These are phyloP conservation scores for Nettapus auritus DNA, from an alignment of 2,113 vertebrate genomes.

Conservation along the genomic window DNA sequence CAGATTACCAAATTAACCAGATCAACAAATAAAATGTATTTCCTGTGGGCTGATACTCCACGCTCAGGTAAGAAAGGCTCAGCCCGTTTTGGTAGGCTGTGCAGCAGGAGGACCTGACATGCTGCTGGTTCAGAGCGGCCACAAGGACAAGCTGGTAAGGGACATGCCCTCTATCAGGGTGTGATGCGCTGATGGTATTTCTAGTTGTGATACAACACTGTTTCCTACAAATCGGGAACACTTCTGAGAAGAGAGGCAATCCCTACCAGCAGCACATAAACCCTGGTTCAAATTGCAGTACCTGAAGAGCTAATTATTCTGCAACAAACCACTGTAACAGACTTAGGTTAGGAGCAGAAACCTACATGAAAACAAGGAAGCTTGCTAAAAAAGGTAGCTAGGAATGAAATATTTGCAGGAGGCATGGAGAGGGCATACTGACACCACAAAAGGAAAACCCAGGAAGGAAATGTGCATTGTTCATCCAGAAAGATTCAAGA, in stretches of 20 bases:
- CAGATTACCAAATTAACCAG: not conserved
- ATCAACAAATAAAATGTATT: not conserved
- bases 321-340: not conserved
- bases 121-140: not conserved
- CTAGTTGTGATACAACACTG: not conserved
- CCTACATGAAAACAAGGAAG: not conserved
- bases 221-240: not conserved
- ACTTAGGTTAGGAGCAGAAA: not conserved
- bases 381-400: not conserved
- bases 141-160: not conserved
- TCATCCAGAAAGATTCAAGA: not conserved
- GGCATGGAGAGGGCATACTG: not conserved
- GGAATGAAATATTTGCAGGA: not conserved
- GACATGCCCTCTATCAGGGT: not conserved
- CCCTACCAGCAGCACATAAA: not conserved
- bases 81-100: not conserved
- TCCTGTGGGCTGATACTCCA: not conserved
- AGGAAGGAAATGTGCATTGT: not conserved
- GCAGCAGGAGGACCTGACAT: not conserved
- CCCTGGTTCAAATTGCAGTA: not conserved
- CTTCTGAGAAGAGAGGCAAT: not conserved
- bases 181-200: not conserved
- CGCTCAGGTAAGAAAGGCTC: rapidly evolving
- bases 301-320: not conserved
- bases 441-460: not conserved